These are phyloP conservation scores for Troilus luridus DNA, from an alignment of 2,888 invertebrate species.

Conservation along the genomic window DNA sequence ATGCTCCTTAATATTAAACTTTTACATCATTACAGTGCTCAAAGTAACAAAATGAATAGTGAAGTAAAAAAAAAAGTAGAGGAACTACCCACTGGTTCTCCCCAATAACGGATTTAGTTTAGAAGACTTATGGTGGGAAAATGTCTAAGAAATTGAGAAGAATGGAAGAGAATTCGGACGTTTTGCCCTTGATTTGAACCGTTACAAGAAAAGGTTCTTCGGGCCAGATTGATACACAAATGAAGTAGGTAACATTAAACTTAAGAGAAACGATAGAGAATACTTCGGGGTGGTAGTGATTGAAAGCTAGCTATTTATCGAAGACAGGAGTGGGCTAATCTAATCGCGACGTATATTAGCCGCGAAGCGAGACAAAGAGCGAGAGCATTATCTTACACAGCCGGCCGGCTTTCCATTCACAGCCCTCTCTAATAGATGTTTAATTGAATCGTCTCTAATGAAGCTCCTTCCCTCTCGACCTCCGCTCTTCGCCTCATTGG, in stretches of 20 bases:
- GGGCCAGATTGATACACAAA: neutral
- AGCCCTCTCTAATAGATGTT: neutral
- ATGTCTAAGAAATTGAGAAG: no score
- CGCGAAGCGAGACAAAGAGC: neutral
- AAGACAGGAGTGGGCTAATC: slow-evolving; percentile 13
- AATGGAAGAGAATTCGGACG: no score
- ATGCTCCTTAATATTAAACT: no score
- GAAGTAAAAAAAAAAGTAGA: no score
- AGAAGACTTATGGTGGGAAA: no score
- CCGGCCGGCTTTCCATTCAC: slow-evolving; percentile 38
- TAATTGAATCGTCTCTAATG: slow-evolving; percentile 45
- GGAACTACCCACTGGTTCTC: no score
- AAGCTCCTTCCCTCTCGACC: neutral
- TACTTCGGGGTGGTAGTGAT: neutral
- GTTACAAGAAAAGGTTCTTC: neutral
- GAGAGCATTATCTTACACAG: slow-evolving; percentile 40
- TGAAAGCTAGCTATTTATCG: slow-evolving; percentile 49
- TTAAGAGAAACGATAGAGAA: neutral
- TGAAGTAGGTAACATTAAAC: neutral
- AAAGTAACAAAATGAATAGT: no score
- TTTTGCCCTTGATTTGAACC: no score
- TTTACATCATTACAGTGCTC: no score
- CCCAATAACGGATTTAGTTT: no score
- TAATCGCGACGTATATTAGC: slow-evolving; percentile 31
- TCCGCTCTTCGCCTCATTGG: neutral